Conservation (phyloP, 2,113 vertebrate species). For the Coregonus clupeaformis region DNA sequence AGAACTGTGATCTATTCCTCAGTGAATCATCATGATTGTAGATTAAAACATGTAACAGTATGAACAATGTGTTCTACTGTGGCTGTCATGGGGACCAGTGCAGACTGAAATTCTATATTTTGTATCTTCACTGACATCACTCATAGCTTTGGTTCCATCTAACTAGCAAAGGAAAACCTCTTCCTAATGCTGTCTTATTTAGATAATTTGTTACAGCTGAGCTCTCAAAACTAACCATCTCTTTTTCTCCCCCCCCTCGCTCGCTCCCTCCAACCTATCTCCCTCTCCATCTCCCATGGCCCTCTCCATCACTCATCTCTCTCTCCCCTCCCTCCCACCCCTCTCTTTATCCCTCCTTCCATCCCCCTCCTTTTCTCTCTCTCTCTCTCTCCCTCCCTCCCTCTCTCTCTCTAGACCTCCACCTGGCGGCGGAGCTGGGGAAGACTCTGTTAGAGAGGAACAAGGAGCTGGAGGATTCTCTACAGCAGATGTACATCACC, state of each 20-base stretch:
- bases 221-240: background rate
- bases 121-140: background rate
- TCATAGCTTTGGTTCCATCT: background rate
- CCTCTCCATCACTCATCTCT: background rate
- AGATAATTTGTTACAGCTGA: background rate
- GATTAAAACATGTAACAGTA: background rate
- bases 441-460: slow-evolving; percentile 96
- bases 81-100: background rate
- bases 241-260: background rate
- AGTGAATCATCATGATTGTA: background rate
- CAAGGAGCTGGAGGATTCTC: slow-evolving; percentile 95
- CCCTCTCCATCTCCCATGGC: background rate
- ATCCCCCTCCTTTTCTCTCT: background rate
- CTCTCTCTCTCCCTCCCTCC: background rate
- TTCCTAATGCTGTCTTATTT: background rate
- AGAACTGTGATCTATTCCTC: slow-evolving; percentile 25
- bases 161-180: background rate
- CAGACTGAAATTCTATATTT: background rate
- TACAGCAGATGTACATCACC: slow-evolving; percentile 97
- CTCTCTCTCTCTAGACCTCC: slow-evolving; percentile 75
- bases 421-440: slow-evolving; percentile 91
- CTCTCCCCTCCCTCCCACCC: background rate
- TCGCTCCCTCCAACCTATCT: background rate
- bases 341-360: background rate
- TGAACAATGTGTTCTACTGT: background rate